phyloP scores from a whole-genome alignment of 1,140 invertebrate species.

The Penaeus vannamei region DNA sequence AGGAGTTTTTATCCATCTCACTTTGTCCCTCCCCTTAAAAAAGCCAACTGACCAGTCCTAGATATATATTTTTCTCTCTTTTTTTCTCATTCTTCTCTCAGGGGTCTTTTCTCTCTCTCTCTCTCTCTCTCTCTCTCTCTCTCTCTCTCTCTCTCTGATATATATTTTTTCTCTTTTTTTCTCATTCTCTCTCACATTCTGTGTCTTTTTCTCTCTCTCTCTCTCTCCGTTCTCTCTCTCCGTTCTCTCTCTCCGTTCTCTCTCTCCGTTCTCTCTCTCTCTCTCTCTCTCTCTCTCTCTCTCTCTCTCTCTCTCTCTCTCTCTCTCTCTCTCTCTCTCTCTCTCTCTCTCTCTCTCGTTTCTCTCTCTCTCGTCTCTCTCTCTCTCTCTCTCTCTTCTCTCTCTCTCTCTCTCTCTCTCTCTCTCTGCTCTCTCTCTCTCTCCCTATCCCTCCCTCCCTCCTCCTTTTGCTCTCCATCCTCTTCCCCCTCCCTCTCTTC shows the following conservation, averaged over 20 bases:
- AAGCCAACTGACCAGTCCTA: no score
- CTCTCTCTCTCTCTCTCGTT: no score
- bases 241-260: background rate
- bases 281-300: background rate
- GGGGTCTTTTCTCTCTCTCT: no score
- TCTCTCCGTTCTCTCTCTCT: no score
- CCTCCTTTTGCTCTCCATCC: slow-evolving; percentile 4
- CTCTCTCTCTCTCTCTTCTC: background rate
- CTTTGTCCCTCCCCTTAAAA: no score
- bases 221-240: background rate
- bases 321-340: background rate
- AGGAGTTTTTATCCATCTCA: no score
- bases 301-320: no score
- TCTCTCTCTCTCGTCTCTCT: background rate
- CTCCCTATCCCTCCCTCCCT: slow-evolving; percentile 16
- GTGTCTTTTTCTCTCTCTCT: background rate
- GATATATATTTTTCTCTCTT: background rate
- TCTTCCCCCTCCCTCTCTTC: background rate
- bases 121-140: slow-evolving; percentile 6
- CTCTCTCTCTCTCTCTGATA: background rate
- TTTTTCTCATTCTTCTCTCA: background rate
- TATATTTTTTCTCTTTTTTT: background rate
- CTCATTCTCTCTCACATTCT: background rate
- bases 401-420: background rate
- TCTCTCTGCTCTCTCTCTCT: background rate